phyloP scores from a whole-genome alignment of 2,113 vertebrate genomes.

The Crotophaga sulcirostris region DNA sequence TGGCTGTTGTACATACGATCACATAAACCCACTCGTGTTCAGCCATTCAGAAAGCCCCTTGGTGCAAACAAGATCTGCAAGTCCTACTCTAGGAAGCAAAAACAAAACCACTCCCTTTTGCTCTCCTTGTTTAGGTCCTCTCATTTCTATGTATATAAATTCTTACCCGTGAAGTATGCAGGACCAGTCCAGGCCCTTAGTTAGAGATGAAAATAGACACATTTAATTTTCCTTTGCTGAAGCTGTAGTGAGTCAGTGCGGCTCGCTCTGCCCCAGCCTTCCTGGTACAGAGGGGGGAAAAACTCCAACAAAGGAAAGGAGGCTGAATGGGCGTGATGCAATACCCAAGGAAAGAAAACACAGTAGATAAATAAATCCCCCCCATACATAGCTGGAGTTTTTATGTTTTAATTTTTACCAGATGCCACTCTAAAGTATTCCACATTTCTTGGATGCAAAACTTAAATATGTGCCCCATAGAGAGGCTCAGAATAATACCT shows the following conservation, averaged over 20 bases:
- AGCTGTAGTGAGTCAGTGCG: background rate
- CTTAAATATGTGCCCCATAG: background rate
- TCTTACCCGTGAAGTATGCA: background rate
- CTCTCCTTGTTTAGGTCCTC: background rate
- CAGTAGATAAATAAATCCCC: background rate
- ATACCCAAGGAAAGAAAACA: background rate
- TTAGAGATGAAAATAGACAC: background rate
- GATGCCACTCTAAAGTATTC: background rate
- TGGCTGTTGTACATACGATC: accelerated
- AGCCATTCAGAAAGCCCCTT: background rate
- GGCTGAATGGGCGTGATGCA: accelerated
- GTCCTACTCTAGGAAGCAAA: background rate
- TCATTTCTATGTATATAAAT: background rate
- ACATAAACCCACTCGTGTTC: background rate
- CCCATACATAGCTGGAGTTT: background rate
- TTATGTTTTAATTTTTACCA: background rate
- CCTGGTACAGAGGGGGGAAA: background rate
- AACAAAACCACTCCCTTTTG: background rate
- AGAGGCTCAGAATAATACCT: background rate
- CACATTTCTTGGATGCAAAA: background rate
- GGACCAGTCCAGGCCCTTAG: background rate
- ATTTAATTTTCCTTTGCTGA: background rate
- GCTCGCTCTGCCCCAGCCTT: background rate
- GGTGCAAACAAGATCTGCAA: background rate
- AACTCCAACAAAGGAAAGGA: background rate